Percentiles rank a stretch among this genome's conserved stretches.
phyloP scores from a whole-genome alignment of 1,140 invertebrate species.

The Plectrocnemia conspersa region DNA sequence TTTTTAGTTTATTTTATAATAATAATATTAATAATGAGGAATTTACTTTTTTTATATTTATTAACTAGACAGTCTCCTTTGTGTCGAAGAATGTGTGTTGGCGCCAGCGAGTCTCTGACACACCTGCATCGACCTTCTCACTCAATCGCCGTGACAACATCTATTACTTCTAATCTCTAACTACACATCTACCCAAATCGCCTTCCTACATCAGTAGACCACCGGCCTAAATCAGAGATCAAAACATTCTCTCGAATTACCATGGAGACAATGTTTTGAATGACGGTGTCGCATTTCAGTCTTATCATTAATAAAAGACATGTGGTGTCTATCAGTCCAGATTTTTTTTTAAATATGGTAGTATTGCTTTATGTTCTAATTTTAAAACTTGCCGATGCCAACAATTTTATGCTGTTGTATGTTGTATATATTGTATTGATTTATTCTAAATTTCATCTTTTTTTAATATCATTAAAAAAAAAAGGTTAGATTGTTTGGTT shows the following conservation, averaged over 20 bases:
- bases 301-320: too few relatives aligned
- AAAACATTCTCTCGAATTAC: neutral
- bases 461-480: too few relatives aligned
- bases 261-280: neutral
- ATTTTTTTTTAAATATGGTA: neutral
- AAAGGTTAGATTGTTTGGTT: too few relatives aligned
- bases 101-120: conserved; percentile 48
- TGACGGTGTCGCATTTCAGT: neutral
- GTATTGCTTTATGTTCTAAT: too few relatives aligned
- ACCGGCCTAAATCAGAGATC: neutral
- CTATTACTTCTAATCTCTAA: conserved; percentile 1
- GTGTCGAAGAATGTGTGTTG: conserved; percentile 42
- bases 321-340: neutral
- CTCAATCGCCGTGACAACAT: conserved; percentile 10
- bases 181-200: conserved; percentile 12
- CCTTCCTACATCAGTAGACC: neutral
- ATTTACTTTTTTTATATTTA: too few relatives aligned
- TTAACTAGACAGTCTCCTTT: too few relatives aligned
- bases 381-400: too few relatives aligned
- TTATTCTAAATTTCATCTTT: too few relatives aligned
- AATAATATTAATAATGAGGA: too few relatives aligned
- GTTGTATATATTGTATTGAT: too few relatives aligned
- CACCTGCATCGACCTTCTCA: conserved; percentile 41
- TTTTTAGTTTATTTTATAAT: too few relatives aligned
- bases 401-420: too few relatives aligned